These are phyloP conservation scores for Acromyrmex heyeri DNA, from an alignment of 1,140 invertebrate species.

Conservation along the genomic window DNA sequence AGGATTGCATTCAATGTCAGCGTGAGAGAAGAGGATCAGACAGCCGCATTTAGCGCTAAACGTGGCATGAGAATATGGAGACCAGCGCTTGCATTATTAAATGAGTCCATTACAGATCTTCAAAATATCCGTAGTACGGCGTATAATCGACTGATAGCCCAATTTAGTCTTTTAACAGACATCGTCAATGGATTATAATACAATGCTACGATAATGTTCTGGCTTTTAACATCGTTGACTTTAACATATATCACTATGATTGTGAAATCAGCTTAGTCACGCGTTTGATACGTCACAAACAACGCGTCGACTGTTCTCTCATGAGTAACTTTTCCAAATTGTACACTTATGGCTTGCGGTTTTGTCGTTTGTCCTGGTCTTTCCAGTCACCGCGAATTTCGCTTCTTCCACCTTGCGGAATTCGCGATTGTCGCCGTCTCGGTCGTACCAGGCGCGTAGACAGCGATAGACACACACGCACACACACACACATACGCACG, in stretches of 20 bases:
- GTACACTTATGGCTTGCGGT: not conserved
- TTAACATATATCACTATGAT: not conserved
- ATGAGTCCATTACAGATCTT: constrained; percentile 35
- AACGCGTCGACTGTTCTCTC: not conserved
- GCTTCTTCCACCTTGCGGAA: not conserved
- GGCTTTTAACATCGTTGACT: not conserved
- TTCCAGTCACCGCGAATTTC: constrained; percentile 21
- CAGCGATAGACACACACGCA: not conserved
- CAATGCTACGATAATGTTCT: not conserved
- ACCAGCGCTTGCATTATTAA: constrained; percentile 38
- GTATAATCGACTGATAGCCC: constrained; percentile 7
- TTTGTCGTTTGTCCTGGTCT: not conserved
- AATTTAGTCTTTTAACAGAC: constrained; percentile 32
- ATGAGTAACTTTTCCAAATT: not conserved
- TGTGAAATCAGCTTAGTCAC: not conserved
- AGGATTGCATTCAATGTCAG: constrained; percentile 58
- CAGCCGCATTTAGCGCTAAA: constrained; percentile 41
- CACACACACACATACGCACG: not conserved
- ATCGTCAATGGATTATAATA: not conserved
- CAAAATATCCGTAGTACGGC: constrained; percentile 18
- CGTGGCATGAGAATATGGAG: constrained; percentile 21
- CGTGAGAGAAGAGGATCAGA: constrained; percentile 32
- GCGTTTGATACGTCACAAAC: not conserved
- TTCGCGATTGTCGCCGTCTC: constrained; percentile 21
- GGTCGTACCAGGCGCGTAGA: not conserved